Evolutionary conservation across 2,888 invertebrate genomes (phyloP).

Genomic region (Scaptomyza polygonia): DNA sequence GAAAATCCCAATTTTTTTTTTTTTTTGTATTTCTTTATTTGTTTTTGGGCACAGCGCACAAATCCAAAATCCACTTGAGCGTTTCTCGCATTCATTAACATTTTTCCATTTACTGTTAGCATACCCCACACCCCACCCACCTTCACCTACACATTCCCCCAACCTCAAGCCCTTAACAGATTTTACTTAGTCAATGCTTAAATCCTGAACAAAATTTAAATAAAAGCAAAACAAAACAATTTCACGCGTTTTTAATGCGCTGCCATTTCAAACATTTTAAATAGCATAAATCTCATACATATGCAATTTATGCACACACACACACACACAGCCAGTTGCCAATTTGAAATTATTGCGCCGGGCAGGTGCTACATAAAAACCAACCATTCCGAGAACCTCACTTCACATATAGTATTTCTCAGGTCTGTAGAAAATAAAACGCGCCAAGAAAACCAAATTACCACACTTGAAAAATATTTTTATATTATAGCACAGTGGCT

Average conservation of each 20-base stretch:
- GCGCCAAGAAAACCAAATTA: conserved; percentile 64
- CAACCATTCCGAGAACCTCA: not conserved
- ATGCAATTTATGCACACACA: conserved; percentile 67
- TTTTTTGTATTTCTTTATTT: conserved; percentile 5
- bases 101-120: conserved; percentile 63
- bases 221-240: conserved; percentile 62
- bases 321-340: conserved; percentile 52
- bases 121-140: not conserved
- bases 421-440: conserved; percentile 18
- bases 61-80: conserved; percentile 64
- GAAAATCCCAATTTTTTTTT: conserved; percentile 47
- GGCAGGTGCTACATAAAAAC: conserved; percentile 57
- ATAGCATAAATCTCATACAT: conserved; percentile 79
- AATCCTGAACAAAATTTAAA: conserved; percentile 9
- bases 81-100: conserved; percentile 72
- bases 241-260: conserved; percentile 75
- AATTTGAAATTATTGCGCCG: conserved; percentile 77
- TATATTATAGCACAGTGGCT: conserved; percentile 38
- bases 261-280: conserved; percentile 68
- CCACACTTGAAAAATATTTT: conserved; percentile 60
- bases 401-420: not conserved
- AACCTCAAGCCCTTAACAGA: not conserved
- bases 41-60: conserved; percentile 15
- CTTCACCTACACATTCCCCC: not conserved
- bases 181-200: conserved; percentile 2